Conservation (phyloP, 2,888 invertebrate species). For the Tethea ocularis region DNA sequence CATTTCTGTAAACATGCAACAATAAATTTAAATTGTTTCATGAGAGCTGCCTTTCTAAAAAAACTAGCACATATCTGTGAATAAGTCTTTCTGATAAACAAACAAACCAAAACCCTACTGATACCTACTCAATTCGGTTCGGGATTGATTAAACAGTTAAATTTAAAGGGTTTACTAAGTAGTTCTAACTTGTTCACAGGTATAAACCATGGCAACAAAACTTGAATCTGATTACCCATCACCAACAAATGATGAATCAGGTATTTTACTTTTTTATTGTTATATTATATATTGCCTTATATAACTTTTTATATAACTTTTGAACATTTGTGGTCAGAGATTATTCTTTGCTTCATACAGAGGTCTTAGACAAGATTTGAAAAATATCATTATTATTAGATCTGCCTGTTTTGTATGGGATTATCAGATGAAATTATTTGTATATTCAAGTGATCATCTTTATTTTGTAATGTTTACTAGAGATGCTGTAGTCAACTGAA, state of each 20-base stretch:
- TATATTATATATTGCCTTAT: not conserved
- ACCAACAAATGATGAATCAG: constrained; percentile 74
- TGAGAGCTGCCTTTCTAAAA: not conserved
- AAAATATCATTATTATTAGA: too few relatives aligned
- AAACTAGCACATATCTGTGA: not conserved
- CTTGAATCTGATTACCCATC: constrained; percentile 68
- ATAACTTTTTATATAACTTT: not conserved
- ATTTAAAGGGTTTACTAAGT: constrained; percentile 13
- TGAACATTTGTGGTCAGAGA: too few relatives aligned
- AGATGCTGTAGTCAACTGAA: too few relatives aligned
- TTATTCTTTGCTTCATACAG: too few relatives aligned
- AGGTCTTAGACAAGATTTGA: too few relatives aligned
- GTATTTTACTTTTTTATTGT: constrained; percentile 51
- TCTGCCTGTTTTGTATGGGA: too few relatives aligned
- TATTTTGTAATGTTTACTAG: too few relatives aligned
- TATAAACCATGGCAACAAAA: constrained; percentile 73
- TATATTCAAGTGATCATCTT: too few relatives aligned
- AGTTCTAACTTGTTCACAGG: constrained; percentile 72
- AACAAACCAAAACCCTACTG: not conserved
- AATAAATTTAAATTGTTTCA: not conserved
- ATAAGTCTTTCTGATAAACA: not conserved
- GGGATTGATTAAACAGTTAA: not conserved
- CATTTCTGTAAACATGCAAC: not conserved
- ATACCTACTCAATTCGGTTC: not conserved
- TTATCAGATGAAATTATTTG: too few relatives aligned